Percentiles rank a stretch among this genome's conserved stretches.
Evolutionary conservation across 1,140 invertebrate genomes (phyloP).

Genomic region (Heterodera schachtii): DNA sequence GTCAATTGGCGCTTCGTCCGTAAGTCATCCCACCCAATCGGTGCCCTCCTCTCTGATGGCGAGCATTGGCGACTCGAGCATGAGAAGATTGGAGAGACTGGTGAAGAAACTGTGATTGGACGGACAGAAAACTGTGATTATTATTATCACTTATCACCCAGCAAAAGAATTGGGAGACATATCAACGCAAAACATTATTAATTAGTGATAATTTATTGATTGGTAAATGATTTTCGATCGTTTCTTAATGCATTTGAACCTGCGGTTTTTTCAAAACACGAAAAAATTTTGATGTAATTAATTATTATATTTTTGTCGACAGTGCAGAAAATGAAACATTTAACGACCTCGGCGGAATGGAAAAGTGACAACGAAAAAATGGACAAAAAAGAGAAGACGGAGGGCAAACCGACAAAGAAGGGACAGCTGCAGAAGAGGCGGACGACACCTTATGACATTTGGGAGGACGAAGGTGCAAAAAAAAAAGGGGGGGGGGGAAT

Average conservation of each 20-base stretch:
- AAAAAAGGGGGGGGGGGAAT: neutral
- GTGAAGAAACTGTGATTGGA: conserved; percentile 49
- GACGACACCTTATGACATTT: conserved; percentile 8
- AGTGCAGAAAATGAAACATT: neutral
- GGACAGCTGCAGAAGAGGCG: neutral
- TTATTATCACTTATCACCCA: too few relatives aligned
- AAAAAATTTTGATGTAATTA: too few relatives aligned
- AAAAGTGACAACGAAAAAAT: neutral
- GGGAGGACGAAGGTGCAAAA: neutral
- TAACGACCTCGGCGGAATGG: too few relatives aligned
- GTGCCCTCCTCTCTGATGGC: conserved; percentile 45
- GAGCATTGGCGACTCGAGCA: conserved; percentile 46
- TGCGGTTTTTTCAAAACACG: too few relatives aligned
- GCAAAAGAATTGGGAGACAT: neutral
- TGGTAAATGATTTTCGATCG: too few relatives aligned
- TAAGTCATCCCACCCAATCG: conserved; percentile 17
- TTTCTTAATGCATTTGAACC: too few relatives aligned
- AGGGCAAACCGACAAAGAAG: neutral
- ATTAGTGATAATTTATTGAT: too few relatives aligned
- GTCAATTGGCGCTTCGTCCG: neutral
- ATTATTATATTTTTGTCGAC: too few relatives aligned
- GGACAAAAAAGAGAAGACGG: neutral
- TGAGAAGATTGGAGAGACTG: conserved; percentile 62
- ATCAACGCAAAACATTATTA: neutral
- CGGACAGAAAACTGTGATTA: neutral